phyloP scores from a whole-genome alignment of 1,140 invertebrate species.

The Zophobas morio region DNA sequence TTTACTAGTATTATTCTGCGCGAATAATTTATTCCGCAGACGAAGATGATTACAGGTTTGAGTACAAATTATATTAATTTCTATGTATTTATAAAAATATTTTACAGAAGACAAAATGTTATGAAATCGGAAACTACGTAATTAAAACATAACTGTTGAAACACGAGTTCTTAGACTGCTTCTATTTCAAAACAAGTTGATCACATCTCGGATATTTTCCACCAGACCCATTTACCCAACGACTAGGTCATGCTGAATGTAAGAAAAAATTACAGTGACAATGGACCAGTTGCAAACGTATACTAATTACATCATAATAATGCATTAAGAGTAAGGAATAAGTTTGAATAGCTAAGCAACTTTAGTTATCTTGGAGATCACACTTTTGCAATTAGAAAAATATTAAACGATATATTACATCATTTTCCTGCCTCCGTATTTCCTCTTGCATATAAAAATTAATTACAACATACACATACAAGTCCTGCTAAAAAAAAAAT shows the following conservation, averaged over 20 bases:
- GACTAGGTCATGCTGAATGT: constrained; percentile 38
- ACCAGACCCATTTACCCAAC: constrained; percentile 28
- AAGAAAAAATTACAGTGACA: constrained; percentile 12
- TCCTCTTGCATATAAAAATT: too few relatives aligned
- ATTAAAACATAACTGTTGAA: constrained; percentile 17
- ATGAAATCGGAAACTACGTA: not conserved
- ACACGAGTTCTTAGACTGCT: constrained; percentile 27
- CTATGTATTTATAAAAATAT: not conserved
- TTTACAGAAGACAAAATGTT: not conserved
- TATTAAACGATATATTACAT: too few relatives aligned
- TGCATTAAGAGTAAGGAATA: too few relatives aligned
- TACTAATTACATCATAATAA: too few relatives aligned
- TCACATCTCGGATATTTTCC: constrained; percentile 28
- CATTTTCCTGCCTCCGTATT: too few relatives aligned
- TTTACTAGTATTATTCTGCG: constrained; percentile 1
- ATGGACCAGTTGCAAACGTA: constrained; percentile 19
- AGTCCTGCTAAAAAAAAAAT: too few relatives aligned
- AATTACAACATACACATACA: too few relatives aligned
- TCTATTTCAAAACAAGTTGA: constrained; percentile 39
- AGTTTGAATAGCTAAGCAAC: too few relatives aligned
- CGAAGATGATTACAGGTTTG: constrained; percentile 8
- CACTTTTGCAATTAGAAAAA: too few relatives aligned
- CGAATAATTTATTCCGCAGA: not conserved
- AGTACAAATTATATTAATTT: not conserved
- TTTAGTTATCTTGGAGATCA: too few relatives aligned